These are phyloP conservation scores for Rhynchonycteris naso DNA, from an alignment of 2,797 vertebrate genomes.

Conservation along the genomic window DNA sequence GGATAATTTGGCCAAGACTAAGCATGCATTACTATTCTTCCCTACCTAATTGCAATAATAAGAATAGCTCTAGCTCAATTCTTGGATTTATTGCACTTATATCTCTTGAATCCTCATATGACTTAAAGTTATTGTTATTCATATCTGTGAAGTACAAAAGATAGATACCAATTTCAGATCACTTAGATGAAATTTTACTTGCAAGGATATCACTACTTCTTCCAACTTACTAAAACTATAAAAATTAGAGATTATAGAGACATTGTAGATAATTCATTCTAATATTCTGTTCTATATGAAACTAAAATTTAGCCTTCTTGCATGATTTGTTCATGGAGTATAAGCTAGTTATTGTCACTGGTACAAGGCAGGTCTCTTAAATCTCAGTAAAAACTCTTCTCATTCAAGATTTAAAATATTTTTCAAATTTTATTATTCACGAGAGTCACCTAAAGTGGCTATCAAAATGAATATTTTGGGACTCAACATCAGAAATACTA, in stretches of 20 bases:
- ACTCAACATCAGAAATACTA: background rate
- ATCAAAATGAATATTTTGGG: background rate
- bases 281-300: background rate
- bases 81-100: background rate
- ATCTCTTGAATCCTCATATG: background rate
- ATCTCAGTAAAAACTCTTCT: background rate
- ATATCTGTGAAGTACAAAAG: background rate
- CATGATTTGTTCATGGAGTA: background rate
- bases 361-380: background rate
- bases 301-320: background rate
- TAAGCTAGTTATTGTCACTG: background rate
- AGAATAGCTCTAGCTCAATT: background rate
- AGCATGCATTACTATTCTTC: background rate
- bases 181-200: constrained; percentile 17
- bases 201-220: background rate
- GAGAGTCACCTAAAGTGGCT: background rate
- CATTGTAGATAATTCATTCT: background rate
- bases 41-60: background rate
- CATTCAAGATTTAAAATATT: background rate
- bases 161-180: background rate
- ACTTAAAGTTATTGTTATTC: constrained; percentile 8
- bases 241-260: background rate
- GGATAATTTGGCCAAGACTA: background rate
- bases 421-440: background rate
- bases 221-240: constrained; percentile 15